These are phyloP conservation scores for Venustaconcha ellipsiformis DNA, from an alignment of 1,140 invertebrate genomes.

Conservation along the genomic window DNA sequence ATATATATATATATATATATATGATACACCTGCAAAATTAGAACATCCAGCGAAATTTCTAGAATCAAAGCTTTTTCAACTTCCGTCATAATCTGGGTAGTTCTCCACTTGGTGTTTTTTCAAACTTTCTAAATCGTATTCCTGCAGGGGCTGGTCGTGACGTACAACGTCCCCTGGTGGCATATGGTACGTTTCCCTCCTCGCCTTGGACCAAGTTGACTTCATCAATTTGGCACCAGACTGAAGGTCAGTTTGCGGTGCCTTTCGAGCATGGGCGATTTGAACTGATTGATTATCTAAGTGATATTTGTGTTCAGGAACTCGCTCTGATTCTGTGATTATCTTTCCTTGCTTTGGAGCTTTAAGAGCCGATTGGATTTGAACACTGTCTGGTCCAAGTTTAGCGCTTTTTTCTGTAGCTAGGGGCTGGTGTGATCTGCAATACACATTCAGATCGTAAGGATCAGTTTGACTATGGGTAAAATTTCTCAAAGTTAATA, in stretches of 20 bases:
- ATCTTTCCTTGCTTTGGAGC: slow-evolving; percentile 34
- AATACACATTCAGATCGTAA: slow-evolving; percentile 41
- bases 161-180: slow-evolving; percentile 33
- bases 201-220: slow-evolving; percentile 37
- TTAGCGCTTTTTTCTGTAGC: slow-evolving; percentile 25
- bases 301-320: slow-evolving; percentile 26
- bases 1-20: too few relatives aligned
- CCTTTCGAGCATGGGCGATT: slow-evolving; percentile 39
- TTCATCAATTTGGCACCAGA: slow-evolving; percentile 33
- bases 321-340: slow-evolving; percentile 10
- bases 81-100: slow-evolving; percentile 36
- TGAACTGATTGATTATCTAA: slow-evolving; percentile 28
- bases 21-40: too few relatives aligned
- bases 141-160: slow-evolving; percentile 36
- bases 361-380: slow-evolving; percentile 41
- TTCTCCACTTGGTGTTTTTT: slow-evolving; percentile 36
- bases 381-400: slow-evolving; percentile 33
- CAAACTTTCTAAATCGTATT: slow-evolving; percentile 40
- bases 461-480: slow-evolving; percentile 35
- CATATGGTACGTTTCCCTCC: slow-evolving; percentile 27
- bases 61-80: too few relatives aligned
- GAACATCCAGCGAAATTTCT: too few relatives aligned
- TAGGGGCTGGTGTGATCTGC: slow-evolving; percentile 39
- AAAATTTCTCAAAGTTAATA: slow-evolving; percentile 41
- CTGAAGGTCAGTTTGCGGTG: slow-evolving; percentile 38